Base-by-base conservation (phyloP, 2,888 invertebrate species). In the Smittia sp. region DNA sequence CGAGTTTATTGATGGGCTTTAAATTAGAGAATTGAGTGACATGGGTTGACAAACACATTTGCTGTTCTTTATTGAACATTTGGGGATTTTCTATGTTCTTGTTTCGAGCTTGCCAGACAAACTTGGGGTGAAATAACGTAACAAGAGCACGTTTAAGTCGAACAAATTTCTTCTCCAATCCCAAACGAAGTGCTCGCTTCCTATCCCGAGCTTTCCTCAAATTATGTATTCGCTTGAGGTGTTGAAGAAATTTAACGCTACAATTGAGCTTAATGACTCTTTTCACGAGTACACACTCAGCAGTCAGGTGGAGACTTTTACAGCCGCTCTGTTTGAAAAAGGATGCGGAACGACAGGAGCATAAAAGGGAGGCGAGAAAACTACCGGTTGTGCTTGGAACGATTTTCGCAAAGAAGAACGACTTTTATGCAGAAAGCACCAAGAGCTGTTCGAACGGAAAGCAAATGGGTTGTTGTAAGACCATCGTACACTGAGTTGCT, bases 221-320 rank as follows among this genome's bases (percentile, higher is more conserved):
- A 46, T 46, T 46, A n/a, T 46, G 46, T 46, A 46, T 46, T 46
- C 46, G 11, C n/a, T 46, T 15, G n/a, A 46, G 46, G 46, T 11
- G 46, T 46, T 15, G 46, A 46, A 15, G 46, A 46, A 6, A 46
- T 46, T 46, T 46, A 46, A 46, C 46, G 46, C 46, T 15, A 46
- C 46, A 15, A 46, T 46, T 46, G 46, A 46, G 46, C 46, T 11
- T 46, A 46, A 46, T 46, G 46, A 46, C 46, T 46, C 46, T 46
- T 46, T 46, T 46, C 46, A 46, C 15, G 46, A 46, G 46, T 11
- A 15, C 46, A 15, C 46, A 46, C 46, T 46, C 15, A 46, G 46
- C n/a, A n/a, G 46, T 11, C 2, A n/a, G n/a, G 15, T n/a, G n/a
- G 46, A n/a, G n/a, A 46, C n/a, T 46, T 46, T 46, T 46, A 46